Percentiles rank a stretch among this genome's conserved stretches.
Conservation (phyloP, 1,140 invertebrate genomes). For the Tetraneura akinire region DNA sequence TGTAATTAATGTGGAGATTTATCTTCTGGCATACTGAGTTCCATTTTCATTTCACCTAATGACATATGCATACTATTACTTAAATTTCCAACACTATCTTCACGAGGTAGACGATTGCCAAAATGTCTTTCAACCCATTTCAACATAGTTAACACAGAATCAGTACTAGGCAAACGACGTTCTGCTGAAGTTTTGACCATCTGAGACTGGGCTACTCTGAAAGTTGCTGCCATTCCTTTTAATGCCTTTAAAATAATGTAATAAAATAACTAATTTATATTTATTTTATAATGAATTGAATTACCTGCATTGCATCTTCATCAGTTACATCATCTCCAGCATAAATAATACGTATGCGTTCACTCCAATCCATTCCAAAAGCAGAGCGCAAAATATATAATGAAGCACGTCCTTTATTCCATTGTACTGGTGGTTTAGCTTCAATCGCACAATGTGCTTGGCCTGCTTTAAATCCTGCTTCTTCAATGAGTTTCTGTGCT, state of each 20-base stretch:
- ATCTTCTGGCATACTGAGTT: constrained; percentile 49
- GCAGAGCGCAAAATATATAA: constrained; percentile 87
- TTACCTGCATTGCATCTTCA: constrained; percentile 87
- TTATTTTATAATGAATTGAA: constrained; percentile 53
- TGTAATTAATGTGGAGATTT: constrained; percentile 22
- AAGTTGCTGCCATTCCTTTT: constrained; percentile 88
- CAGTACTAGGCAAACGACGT: constrained; percentile 79
- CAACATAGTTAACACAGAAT: constrained; percentile 83
- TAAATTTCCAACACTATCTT: constrained; percentile 48
- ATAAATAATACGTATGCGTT: constrained; percentile 86
- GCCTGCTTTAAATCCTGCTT: constrained; percentile 74
- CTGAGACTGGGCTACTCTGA: constrained; percentile 80
- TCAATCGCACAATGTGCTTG: constrained; percentile 82
- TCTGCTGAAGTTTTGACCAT: constrained; percentile 85
- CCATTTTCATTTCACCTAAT: constrained; percentile 52
- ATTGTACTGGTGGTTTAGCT: constrained; percentile 83
- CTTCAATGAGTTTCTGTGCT: constrained; percentile 72
- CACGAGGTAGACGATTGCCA: constrained; percentile 70
- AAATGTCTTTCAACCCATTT: constrained; percentile 87
- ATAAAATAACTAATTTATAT: not conserved
- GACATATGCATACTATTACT: constrained; percentile 45
- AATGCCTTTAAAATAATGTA: constrained; percentile 64
- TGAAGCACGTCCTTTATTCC: constrained; percentile 88
- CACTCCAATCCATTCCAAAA: constrained; percentile 88
- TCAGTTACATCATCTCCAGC: constrained; percentile 88